Base-by-base conservation (phyloP, 2,113 vertebrate species). In the Pontoporia blainvillei region DNA sequence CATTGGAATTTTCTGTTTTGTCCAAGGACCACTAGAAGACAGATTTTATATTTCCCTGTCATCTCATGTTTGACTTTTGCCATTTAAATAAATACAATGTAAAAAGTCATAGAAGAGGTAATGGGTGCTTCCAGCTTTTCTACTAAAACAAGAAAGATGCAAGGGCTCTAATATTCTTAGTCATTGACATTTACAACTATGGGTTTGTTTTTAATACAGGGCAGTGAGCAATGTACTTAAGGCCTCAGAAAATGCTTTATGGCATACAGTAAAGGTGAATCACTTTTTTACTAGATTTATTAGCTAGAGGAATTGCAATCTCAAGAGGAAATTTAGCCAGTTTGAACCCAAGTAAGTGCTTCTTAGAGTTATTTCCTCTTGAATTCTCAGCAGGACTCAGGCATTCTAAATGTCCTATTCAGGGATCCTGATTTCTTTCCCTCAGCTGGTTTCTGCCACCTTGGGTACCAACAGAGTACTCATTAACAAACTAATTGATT, bases 401-500 rank as follows among this genome's bases (percentile, higher is more conserved):
- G 61, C 86, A 96, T 96, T 96, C 97, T 96, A 96, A 98, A 98
- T 95, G 96, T 97, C 97, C 98, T 98, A 96, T 97, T 98, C 69
- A 23, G 97, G 97, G 95, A 98, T 97, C 90, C 36, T 94, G 97
- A 98, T 59, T 97, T 98, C 90, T 91, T 98, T 90, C 94, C 85
- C 97, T 97, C 96, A 98, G 97, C 95, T 98, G 98, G 93, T 98
- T 98, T 98, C 97, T 97, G 69, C 96, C 96, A 98, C 98, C 98
- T 97, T 98, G 98, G 98, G 98, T 98, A 98, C 98, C 96, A 95
- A 95, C 73, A 98, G 96, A 98, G 96, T 98, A 98, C 98, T 99
- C 98, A 99, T 99, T 99, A 99, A 98, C 97, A 98, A 98, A 98
- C 97, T 99, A 99, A 99, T 99, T 99, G 98, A 99, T 99, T 99